Conservation (phyloP, 2,888 invertebrate genomes). For the Melitaea athalia region DNA sequence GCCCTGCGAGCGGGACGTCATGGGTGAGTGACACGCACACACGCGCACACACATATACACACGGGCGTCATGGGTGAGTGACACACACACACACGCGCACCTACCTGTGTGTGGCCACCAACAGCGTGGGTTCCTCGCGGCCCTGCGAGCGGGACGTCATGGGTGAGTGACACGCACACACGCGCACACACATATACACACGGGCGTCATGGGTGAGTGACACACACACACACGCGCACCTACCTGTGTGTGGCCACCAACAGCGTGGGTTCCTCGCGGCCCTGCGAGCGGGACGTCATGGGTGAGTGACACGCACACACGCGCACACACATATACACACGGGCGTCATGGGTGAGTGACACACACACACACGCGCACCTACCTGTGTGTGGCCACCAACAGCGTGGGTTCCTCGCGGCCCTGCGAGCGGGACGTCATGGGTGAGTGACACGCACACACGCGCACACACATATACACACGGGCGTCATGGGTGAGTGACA, state of each 20-base stretch:
- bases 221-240: conserved; percentile 75
- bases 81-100: conserved; percentile 76
- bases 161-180: conserved; percentile 67
- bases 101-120: conserved; percentile 93
- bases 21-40: conserved; percentile 70
- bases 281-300: conserved; percentile 86
- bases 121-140: conserved; percentile 87
- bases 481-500: conserved; percentile 47
- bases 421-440: conserved; percentile 86
- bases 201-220: too few relatives aligned
- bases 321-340: conserved; percentile 21
- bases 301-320: conserved; percentile 65
- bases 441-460: conserved; percentile 58
- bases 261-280: conserved; percentile 86
- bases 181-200: conserved; percentile 21
- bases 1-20: conserved; percentile 86
- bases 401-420: conserved; percentile 86
- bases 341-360: too few relatives aligned
- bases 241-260: conserved; percentile 94
- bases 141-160: conserved; percentile 86
- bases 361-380: conserved; percentile 81
- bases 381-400: conserved; percentile 93
- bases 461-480: conserved; percentile 34
- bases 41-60: conserved; percentile 22
- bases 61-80: too few relatives aligned